Conservation (phyloP, 1,140 invertebrate species). For the Drosophila carrolli region DNA sequence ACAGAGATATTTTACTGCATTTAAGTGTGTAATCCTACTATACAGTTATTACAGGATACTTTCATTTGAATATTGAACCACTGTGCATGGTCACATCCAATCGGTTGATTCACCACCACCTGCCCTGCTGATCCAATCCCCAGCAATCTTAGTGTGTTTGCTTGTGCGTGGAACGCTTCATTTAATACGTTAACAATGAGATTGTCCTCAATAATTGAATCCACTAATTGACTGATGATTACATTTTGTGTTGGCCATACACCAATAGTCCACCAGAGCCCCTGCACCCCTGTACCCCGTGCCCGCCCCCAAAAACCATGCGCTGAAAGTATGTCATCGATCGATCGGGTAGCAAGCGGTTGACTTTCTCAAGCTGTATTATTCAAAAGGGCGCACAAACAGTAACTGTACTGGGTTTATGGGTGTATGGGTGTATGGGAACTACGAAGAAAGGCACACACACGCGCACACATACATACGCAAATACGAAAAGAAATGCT, state of each 20-base stretch:
- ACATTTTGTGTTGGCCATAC: slow-evolving; percentile 78
- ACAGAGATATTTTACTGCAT: too few relatives aligned
- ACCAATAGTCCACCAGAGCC: slow-evolving; percentile 48
- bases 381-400: slow-evolving; percentile 58
- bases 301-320: slow-evolving; percentile 15
- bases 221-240: slow-evolving; percentile 83
- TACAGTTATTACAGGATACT: too few relatives aligned
- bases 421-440: slow-evolving; percentile 12
- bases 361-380: slow-evolving; percentile 80
- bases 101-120: not conserved
- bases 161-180: slow-evolving; percentile 79
- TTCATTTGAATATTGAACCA: slow-evolving; percentile 1
- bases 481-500: slow-evolving; percentile 34
- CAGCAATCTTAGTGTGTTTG: slow-evolving; percentile 58
- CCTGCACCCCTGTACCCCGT: not conserved
- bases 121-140: slow-evolving; percentile 15
- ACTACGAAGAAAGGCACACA: slow-evolving; percentile 30
- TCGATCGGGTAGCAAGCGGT: slow-evolving; percentile 61
- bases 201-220: slow-evolving; percentile 83
- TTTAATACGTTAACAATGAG: slow-evolving; percentile 84
- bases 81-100: slow-evolving; percentile 24
- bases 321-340: slow-evolving; percentile 74
- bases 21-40: too few relatives aligned
- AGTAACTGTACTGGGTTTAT: slow-evolving; percentile 34
- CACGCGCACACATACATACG: slow-evolving; percentile 32